These are phyloP conservation scores for Homarus gammarus DNA, from an alignment of 2,888 invertebrate species.

Conservation along the genomic window DNA sequence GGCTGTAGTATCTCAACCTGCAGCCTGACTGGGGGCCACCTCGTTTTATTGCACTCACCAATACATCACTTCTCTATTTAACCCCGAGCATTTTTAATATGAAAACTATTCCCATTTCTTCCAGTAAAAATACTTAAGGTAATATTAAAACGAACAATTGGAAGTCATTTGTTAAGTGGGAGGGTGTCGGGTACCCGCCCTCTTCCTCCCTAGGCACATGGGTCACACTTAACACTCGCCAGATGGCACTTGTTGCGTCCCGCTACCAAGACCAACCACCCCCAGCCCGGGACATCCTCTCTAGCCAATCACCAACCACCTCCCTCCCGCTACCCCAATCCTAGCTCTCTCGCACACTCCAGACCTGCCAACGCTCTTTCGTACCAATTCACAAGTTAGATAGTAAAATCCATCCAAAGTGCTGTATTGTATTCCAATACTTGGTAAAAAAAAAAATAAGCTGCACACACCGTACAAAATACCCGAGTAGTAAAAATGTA, in stretches of 20 bases:
- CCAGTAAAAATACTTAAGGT: no score
- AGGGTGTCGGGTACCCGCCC: slow-evolving; percentile 20
- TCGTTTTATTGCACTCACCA: no score
- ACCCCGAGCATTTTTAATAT: no score
- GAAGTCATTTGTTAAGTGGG: slow-evolving; percentile 22
- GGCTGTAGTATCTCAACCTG: no score
- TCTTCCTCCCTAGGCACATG: slow-evolving; percentile 38
- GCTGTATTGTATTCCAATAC: no score
- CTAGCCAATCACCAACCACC: slow-evolving; percentile 10
- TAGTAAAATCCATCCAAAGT: neutral
- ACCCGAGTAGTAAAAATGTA: no score
- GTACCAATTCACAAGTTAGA: neutral
- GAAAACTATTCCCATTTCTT: no score
- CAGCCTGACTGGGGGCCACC: no score
- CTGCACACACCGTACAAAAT: no score
- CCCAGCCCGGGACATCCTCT: neutral
- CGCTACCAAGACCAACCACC: slow-evolving; percentile 20
- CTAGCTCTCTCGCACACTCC: neutral
- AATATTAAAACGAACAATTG: neutral
- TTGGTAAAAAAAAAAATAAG: no score
- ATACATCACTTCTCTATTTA: no score
- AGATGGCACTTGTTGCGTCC: slow-evolving; percentile 62
- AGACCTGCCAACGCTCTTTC: neutral
- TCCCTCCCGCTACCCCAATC: neutral
- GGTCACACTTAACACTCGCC: slow-evolving; percentile 57